Evolutionary conservation across 2,113 vertebrate species (phyloP), one percentile per base, ranked within the genome.

Genomic region (Rafetus swinhoei): DNA sequence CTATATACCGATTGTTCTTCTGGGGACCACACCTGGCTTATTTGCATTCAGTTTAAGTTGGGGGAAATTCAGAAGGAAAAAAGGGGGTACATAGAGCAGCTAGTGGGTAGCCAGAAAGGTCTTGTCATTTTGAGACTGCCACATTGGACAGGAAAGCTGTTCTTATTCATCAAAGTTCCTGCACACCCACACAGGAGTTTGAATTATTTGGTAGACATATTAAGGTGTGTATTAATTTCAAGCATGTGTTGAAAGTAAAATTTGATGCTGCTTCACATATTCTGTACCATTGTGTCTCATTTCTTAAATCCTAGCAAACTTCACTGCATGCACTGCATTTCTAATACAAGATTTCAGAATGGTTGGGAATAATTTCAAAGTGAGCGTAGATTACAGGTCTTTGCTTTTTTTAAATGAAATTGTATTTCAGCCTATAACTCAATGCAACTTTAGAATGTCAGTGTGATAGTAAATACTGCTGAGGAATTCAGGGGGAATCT

Each of bases 31-130:
- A 98, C 97, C 98, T 98, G 97, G 85, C 74, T 97, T 95, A 97
- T 97, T 98, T 98, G 97, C 95, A 98, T 98, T 96, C 94, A 90
- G 60, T 97, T 97, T 97, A 97, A 98, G 56, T 98, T 97, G 96
- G 95, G 95, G 89, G 32, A 95, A 95, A 96, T 98, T 96, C 93
- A 97, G 93, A 98, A 96, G 85, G 92, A 96, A 94, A 94, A 91
- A 94, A 96, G 97, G 86, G 85, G 60, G 93, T 94, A 93, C 86
- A 82, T 79, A 54, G 93, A 16, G 79, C 84, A 50, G 74, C 65
- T 2, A 10, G 22, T 89, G 88, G 93, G 88, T 90, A 92, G 79
- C 86, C 95, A 94, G 79, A 95, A 97, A 97, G 89, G 94, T 65
- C 91, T 93, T 97, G 95, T 94, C 92, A 24, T 84, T 97, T 93